These are phyloP conservation scores for Erebia aethiops DNA, from an alignment of 2,888 invertebrate species.

Conservation along the genomic window DNA sequence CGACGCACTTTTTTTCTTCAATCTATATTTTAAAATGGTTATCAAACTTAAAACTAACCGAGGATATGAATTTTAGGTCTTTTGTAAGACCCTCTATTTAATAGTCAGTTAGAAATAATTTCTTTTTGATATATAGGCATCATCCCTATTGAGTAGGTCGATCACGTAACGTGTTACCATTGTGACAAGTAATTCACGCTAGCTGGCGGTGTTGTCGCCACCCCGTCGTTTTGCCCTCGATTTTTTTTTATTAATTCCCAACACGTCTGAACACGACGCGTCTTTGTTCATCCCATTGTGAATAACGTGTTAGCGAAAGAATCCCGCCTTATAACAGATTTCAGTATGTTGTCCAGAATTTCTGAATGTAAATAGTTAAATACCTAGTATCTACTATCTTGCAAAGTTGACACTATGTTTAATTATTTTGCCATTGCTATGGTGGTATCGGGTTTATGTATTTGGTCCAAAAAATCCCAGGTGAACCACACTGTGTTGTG, in stretches of 20 bases:
- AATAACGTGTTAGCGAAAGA: slow-evolving; percentile 57
- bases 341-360: slow-evolving; percentile 1
- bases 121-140: no score
- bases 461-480: neutral
- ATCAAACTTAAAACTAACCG: no score
- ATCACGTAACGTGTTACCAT: slow-evolving; percentile 69
- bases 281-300: slow-evolving; percentile 76
- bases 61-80: no score
- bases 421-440: neutral
- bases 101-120: no score
- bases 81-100: no score
- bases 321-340: slow-evolving; percentile 33
- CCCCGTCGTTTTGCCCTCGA: slow-evolving; percentile 62
- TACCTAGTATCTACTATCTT: neutral
- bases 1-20: no score
- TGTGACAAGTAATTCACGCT: slow-evolving; percentile 67
- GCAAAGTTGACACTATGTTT: neutral
- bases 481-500: neutral
- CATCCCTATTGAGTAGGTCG: slow-evolving; percentile 65
- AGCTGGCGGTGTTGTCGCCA: slow-evolving; percentile 64
- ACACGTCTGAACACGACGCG: slow-evolving; percentile 61
- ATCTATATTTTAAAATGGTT: no score
- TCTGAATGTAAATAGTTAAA: neutral
- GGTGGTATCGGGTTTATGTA: neutral
- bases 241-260: slow-evolving; percentile 74